Conservation (phyloP, 2,888 invertebrate species). For the Chouioia cunea region DNA sequence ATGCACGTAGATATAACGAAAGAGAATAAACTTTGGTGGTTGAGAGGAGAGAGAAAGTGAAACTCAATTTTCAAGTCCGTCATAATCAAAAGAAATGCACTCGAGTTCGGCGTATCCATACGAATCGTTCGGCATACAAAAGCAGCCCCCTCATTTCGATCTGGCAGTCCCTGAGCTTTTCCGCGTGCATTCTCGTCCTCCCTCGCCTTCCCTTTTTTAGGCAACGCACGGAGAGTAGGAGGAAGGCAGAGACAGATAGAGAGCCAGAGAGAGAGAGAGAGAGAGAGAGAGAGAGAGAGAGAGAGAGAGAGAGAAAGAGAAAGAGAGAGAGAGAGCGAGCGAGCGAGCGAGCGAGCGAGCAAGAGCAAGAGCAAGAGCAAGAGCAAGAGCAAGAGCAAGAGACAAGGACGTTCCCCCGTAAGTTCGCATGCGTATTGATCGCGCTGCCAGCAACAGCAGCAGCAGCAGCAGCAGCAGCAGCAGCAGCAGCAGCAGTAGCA, state of each 20-base stretch:
- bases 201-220: slow-evolving; percentile 38
- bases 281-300: too few species aligned
- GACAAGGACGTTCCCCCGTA: not conserved
- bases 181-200: slow-evolving; percentile 32
- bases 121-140: not conserved
- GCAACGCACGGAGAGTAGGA: slow-evolving; percentile 7
- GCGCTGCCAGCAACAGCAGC: slow-evolving; percentile 20
- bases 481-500: not conserved
- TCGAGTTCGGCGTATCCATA: slow-evolving; percentile 14
- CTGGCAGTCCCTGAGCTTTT: slow-evolving; percentile 42
- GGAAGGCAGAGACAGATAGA: slow-evolving; percentile 15
- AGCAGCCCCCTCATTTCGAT: not conserved
- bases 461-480: slow-evolving; percentile 1
- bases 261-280: slow-evolving; percentile 10
- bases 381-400: not conserved
- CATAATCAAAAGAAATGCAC: slow-evolving; percentile 35
- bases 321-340: too few species aligned
- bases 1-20: too few species aligned
- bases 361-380: too few species aligned
- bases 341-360: too few species aligned
- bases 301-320: too few species aligned
- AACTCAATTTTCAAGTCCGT: not conserved
- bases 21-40: too few species aligned
- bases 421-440: slow-evolving; percentile 39
- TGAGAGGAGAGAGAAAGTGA: not conserved